Conservation (phyloP, 1,140 invertebrate species). For the Panulirus ornatus region DNA sequence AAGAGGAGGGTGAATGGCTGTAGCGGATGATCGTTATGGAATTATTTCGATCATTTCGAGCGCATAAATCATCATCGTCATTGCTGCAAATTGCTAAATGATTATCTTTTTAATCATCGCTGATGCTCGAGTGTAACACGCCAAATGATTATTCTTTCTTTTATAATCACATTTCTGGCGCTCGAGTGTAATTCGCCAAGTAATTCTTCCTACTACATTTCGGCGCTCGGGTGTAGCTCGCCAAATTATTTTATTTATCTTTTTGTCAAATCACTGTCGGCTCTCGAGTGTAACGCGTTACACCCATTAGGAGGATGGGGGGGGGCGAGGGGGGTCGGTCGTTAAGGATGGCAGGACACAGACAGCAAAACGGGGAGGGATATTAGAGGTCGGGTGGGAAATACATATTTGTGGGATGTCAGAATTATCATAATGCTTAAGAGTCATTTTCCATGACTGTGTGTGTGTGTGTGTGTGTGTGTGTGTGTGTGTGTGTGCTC, state of each 20-base stretch:
- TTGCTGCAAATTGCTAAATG: neutral
- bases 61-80: neutral
- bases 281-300: conserved; percentile 26
- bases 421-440: no score
- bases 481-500: neutral
- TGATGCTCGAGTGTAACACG: conserved; percentile 11
- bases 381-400: neutral
- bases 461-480: neutral
- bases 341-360: conserved; percentile 8
- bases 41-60: conserved; percentile 17
- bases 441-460: neutral
- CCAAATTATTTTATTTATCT: no score
- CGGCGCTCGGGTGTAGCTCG: no score
- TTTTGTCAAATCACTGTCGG: conserved; percentile 16
- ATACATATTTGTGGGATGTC: no score
- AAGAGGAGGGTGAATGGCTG: no score
- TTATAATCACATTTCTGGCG: no score
- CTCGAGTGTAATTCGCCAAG: no score
- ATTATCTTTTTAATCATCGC: conserved; percentile 17
- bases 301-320: conserved; percentile 23
- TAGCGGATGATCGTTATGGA: conserved; percentile 27
- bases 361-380: conserved; percentile 8
- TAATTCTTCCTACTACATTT: no score
- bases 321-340: neutral
- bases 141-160: no score